Percentiles rank a stretch among this genome's conserved stretches.
Evolutionary conservation across 2,113 vertebrate genomes (phyloP).

Genomic region (Poecile atricapillus): DNA sequence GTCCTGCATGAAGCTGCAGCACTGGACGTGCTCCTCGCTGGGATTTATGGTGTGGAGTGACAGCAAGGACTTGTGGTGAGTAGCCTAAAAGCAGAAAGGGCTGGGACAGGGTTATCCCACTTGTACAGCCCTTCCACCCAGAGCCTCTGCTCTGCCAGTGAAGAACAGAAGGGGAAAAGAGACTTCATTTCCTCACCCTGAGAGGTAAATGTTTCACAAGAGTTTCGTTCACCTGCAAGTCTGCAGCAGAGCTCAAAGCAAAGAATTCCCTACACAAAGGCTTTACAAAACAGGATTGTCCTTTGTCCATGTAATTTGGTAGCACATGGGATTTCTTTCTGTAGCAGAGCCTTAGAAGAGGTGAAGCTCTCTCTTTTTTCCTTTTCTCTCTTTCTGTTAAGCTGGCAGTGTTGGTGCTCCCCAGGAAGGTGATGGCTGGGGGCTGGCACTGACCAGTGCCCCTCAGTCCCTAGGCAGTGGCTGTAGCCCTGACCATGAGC

Average conservation of each 20-base stretch:
- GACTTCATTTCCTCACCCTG: not conserved
- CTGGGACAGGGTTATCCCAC: not conserved
- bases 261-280: not conserved
- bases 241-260: not conserved
- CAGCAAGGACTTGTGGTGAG: not conserved
- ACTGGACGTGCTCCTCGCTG: rapidly evolving
- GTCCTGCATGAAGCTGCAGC: not conserved
- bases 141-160: not conserved
- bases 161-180: not conserved
- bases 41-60: not conserved
- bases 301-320: not conserved
- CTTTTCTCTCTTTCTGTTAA: not conserved
- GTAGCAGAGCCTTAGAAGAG: not conserved
- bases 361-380: not conserved
- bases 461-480: not conserved
- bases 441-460: not conserved
- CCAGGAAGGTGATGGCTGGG: not conserved
- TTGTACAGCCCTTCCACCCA: not conserved
- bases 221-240: not conserved
- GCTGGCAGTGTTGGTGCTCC: not conserved
- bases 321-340: not conserved
- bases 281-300: not conserved
- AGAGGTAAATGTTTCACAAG: not conserved
- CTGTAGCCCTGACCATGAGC: not conserved
- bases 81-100: not conserved